Base-by-base conservation (phyloP, 1,140 invertebrate species). In the Eumeta japonica region DNA sequence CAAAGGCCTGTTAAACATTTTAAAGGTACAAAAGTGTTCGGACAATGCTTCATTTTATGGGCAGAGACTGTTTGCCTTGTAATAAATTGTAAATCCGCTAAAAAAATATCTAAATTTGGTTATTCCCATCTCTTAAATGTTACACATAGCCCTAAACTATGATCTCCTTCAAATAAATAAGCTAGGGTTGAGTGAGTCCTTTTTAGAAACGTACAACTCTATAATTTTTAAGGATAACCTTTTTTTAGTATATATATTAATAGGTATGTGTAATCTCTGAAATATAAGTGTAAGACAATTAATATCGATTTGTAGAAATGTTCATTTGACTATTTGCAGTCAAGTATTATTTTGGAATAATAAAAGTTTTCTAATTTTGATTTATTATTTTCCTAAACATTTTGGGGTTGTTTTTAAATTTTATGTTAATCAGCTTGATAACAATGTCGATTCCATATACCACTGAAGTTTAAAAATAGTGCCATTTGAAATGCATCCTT, bases 311-410 rank as follows among this genome's bases (percentile, higher is more conserved):
- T 65, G 49, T 67, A 61, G 61, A 65, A 55, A 52, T 63, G 60
- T 59, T 53, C 39, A 46, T 59, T 61, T 70, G 62, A 64, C 60
- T 51, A n/a, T n/a, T 55, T 24, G 42, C 52, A 49, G 49, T 62
- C 57, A 48, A 70, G 70, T 74, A 74, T 74, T 74, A 74, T 71
- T 71, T 68, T 73, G 55, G n/a, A 63, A 55, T 65, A 67, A 64
- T 66, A 62, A 68, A 72, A 59, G 62, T 60, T 64, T 56, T 63
- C 50, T 33, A 31, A 33, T 46, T 31, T 45, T 60, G 48, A 50
- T 62, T 58, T 62, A 57, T 62, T 53, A 5, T 30, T 30, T 11
- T 30, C 5, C 13, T 30, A 30, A 30, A 13, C 12, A 9, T 10
- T 11, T 30, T 30, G 13, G 12, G 10, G 4, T 10, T 30, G 13